Conservation (phyloP, 1,140 invertebrate genomes). For the Meteorus sp. region DNA sequence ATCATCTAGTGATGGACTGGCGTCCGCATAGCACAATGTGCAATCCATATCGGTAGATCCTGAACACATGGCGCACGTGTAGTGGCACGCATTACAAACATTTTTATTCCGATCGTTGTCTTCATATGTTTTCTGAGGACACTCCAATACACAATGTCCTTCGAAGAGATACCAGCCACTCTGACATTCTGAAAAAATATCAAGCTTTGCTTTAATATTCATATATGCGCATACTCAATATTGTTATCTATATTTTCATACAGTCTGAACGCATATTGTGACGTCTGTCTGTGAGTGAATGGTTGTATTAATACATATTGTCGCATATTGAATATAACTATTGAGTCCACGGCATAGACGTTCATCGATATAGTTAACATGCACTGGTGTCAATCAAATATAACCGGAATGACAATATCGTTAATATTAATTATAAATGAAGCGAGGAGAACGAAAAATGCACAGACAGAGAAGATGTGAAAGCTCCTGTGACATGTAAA, state of each 20-base stretch:
- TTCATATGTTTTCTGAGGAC: conserved; percentile 36
- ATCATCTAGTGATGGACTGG: conserved; percentile 21
- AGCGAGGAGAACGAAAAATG: neutral
- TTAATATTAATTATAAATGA: too few relatives aligned
- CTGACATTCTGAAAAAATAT: conserved; percentile 31
- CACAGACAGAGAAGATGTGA: too few relatives aligned
- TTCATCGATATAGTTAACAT: neutral
- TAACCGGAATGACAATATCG: too few relatives aligned
- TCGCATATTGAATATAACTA: too few relatives aligned
- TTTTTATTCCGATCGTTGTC: conserved; percentile 29
- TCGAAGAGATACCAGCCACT: conserved; percentile 32
- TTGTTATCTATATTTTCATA: too few relatives aligned
- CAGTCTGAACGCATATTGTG: too few relatives aligned
- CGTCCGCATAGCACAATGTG: conserved; percentile 37
- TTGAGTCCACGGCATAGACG: too few relatives aligned
- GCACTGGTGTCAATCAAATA: neutral
- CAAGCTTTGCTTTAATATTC: too few relatives aligned
- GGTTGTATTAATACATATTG: too few relatives aligned
- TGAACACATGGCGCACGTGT: conserved; percentile 38
- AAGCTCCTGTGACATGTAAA: neutral
- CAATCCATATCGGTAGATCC: conserved; percentile 41
- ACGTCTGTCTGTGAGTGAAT: too few relatives aligned
- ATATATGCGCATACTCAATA: too few relatives aligned
- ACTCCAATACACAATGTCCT: conserved; percentile 29
- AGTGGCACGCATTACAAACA: conserved; percentile 39